Conservation (phyloP, 2,113 vertebrate genomes). For the Chaetorhynchus papuensis region DNA sequence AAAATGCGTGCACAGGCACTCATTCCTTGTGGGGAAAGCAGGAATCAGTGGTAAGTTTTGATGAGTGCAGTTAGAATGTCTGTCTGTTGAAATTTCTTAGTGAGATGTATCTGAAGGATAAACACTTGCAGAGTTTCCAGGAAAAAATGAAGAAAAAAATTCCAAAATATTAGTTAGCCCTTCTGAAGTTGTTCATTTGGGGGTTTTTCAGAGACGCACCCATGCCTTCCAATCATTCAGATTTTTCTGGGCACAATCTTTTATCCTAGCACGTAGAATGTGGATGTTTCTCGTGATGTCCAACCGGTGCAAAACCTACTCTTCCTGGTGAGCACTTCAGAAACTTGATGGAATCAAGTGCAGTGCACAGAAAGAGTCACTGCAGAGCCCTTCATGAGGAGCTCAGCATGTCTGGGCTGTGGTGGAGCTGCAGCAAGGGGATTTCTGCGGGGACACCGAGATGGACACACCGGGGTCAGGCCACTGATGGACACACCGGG, state of each 20-base stretch:
- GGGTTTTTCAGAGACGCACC: rapidly evolving
- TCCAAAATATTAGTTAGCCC: neutral
- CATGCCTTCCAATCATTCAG: neutral
- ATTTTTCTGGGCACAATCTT: neutral
- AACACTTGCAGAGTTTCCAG: neutral
- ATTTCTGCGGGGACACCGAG: neutral
- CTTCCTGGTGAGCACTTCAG: neutral
- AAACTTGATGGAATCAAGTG: neutral
- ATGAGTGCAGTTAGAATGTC: neutral
- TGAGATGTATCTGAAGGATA: neutral
- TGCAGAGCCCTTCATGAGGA: neutral
- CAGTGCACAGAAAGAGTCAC: neutral
- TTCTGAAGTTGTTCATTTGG: neutral
- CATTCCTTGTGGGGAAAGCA: neutral
- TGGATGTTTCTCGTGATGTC: neutral
- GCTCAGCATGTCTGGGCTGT: neutral
- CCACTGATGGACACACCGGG: neutral
- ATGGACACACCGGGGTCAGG: no score
- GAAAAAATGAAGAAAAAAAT: neutral
- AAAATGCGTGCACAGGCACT: neutral
- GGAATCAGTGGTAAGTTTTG: neutral
- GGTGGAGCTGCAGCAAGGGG: neutral
- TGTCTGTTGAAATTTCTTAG: neutral
- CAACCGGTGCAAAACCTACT: neutral
- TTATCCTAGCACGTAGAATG: neutral